Conservation (phyloP, 2,797 vertebrate genomes). For the Gymnodraco acuticeps region DNA sequence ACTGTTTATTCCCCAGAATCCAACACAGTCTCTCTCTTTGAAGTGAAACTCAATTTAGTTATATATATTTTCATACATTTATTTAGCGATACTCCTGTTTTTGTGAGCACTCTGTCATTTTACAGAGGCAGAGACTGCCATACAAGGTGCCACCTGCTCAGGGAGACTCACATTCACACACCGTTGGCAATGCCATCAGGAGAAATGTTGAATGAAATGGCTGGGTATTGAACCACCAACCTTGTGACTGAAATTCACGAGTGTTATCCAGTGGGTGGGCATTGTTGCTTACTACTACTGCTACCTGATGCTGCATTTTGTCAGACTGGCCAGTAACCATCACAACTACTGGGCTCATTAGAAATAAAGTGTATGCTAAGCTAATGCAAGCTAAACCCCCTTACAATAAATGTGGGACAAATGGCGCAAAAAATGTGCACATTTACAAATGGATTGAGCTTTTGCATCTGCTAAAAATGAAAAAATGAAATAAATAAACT, state of each 20-base stretch:
- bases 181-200: no score
- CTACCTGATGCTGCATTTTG: background rate
- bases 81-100: no score
- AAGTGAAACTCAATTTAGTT: slow-evolving; percentile 18
- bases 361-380: background rate
- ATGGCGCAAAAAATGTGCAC: no score
- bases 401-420: background rate
- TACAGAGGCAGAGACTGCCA: no score
- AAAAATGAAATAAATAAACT: no score
- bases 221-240: no score
- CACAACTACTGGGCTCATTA: background rate
- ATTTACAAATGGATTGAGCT: no score
- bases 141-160: no score
- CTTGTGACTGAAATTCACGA: background rate
- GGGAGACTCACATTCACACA: no score
- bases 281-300: background rate
- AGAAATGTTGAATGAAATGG: no score
- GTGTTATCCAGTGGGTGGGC: background rate
- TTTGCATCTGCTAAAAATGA: no score
- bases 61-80: background rate
- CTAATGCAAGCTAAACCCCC: background rate
- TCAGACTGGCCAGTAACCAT: background rate
- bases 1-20: slow-evolving; percentile 34
- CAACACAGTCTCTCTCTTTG: slow-evolving; percentile 21
- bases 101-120: no score